phyloP scores from a whole-genome alignment of 2,113 vertebrate genomes.

The Podarcis raffonei region DNA sequence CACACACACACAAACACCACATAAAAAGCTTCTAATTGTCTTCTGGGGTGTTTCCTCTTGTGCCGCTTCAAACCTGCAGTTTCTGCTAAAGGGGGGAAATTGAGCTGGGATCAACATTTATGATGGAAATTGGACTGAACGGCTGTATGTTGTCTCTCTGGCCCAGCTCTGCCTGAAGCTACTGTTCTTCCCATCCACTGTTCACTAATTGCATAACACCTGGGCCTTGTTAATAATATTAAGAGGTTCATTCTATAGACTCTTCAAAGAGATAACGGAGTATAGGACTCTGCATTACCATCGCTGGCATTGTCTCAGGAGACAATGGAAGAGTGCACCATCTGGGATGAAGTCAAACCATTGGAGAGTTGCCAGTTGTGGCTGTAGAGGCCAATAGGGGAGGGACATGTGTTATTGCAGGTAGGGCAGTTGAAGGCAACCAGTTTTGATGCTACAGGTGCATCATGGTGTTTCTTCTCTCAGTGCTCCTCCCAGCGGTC shows the following conservation, averaged over 20 bases:
- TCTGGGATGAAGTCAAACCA: no score
- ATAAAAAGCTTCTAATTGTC: not conserved
- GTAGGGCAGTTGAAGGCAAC: no score
- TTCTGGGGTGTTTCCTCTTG: not conserved
- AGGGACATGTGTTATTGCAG: no score
- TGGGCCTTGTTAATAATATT: not conserved
- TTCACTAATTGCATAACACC: constrained; percentile 14
- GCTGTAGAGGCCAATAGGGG: no score
- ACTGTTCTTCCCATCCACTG: not conserved
- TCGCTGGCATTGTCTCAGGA: not conserved
- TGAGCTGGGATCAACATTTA: not conserved
- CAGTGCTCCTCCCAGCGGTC: no score
- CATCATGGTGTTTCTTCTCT: no score
- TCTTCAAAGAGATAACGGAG: not conserved
- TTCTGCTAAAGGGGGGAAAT: not conserved
- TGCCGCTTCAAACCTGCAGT: not conserved
- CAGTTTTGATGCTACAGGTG: no score
- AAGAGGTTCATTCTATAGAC: not conserved
- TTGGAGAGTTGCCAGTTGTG: no score
- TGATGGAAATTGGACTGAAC: not conserved
- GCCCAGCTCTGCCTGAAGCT: not conserved
- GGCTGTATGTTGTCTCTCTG: not conserved
- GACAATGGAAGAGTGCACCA: no score
- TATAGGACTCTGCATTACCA: not conserved
- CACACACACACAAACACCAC: no score